phyloP scores from a whole-genome alignment of 2,113 vertebrate species.

The Psophia crepitans region DNA sequence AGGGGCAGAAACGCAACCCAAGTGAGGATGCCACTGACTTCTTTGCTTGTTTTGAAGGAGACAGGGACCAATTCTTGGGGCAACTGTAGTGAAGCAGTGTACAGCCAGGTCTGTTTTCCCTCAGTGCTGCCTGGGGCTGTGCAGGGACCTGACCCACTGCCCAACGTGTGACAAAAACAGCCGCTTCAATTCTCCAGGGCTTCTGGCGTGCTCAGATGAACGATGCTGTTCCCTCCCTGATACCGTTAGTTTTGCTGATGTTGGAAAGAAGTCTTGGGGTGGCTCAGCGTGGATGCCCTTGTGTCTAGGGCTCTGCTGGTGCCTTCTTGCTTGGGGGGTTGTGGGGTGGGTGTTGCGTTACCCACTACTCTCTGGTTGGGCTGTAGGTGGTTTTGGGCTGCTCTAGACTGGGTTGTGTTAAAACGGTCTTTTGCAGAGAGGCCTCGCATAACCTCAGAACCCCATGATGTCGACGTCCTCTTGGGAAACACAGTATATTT shows the following conservation, averaged over 20 bases:
- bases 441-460: slow-evolving; percentile 87
- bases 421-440: slow-evolving; percentile 74
- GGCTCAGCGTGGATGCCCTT: background rate
- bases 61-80: background rate
- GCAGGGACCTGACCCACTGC: background rate
- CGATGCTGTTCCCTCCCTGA: background rate
- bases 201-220: background rate
- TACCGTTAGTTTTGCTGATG: background rate
- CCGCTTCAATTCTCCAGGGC: background rate
- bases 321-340: background rate
- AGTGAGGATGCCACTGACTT: background rate
- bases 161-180: background rate
- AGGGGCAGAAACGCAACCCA: background rate
- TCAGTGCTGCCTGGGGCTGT: background rate
- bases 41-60: background rate
- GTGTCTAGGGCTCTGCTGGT: background rate
- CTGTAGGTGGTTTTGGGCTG: background rate
- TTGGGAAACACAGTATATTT: slow-evolving; percentile 92
- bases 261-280: background rate
- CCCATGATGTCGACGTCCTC: slow-evolving; percentile 85
- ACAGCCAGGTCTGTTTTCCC: background rate
- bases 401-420: background rate
- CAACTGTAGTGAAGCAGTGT: background rate
- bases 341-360: background rate
- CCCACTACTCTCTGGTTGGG: accelerated